Evolutionary conservation across 2,797 vertebrate genomes (phyloP).

Genomic region (Onychomys arenicola): DNA sequence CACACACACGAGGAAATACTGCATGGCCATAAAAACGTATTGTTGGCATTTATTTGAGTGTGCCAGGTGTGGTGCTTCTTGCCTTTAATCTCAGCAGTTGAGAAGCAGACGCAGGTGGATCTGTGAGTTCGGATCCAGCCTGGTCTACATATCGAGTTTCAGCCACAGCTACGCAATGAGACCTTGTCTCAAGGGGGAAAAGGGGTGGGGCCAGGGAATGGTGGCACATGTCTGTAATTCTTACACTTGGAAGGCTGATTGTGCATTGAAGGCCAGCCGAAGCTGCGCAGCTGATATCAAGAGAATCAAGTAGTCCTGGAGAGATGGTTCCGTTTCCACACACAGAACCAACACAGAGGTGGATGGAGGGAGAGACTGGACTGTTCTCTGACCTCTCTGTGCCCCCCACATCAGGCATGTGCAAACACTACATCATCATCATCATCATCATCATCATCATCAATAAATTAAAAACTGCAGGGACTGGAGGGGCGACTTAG

Average conservation of each 20-base stretch:
- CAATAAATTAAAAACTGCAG: not conserved
- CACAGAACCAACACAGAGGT: not conserved
- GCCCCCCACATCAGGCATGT: not conserved
- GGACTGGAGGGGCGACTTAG: not conserved
- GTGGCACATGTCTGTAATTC: not conserved
- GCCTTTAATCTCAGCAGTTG: not conserved
- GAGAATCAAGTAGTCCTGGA: not conserved
- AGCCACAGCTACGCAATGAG: not conserved
- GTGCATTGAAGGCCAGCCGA: not conserved
- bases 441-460: not conserved
- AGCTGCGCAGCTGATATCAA: not conserved
- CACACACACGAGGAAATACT: not conserved
- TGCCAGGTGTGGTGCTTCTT: not conserved
- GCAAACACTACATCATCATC: not conserved
- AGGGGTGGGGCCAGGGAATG: not conserved
- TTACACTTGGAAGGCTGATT: not conserved
- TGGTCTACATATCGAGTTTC: not conserved
- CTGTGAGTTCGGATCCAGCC: not conserved
- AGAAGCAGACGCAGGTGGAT: not conserved
- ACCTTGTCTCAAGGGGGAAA: not conserved
- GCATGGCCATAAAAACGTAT: not conserved
- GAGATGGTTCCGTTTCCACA: not conserved
- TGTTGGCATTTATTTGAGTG: not conserved
- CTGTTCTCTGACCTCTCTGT: not conserved
- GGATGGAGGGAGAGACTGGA: not conserved